These are phyloP conservation scores for Poecilia gillii DNA, from an alignment of 2,797 vertebrate species.

Conservation along the genomic window DNA sequence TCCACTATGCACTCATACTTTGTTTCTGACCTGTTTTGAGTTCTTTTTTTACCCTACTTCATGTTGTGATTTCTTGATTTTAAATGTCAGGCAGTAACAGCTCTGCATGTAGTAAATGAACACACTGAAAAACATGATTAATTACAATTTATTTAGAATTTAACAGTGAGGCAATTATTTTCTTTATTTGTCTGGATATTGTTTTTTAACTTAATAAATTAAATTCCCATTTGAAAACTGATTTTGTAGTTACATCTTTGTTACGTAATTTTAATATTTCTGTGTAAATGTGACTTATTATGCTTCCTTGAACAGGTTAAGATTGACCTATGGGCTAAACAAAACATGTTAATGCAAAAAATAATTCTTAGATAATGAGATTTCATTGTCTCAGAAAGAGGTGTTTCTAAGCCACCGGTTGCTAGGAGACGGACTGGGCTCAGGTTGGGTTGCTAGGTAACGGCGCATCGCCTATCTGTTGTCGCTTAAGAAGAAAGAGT, in stretches of 20 bases:
- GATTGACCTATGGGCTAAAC: too few species aligned
- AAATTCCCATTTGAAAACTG: background rate
- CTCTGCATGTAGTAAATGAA: background rate
- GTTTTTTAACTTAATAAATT: background rate
- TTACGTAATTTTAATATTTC: too few species aligned
- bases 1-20: background rate
- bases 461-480: too few species aligned
- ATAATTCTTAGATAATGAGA: too few species aligned
- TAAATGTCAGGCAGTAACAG: background rate
- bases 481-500: too few species aligned
- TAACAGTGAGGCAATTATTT: background rate
- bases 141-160: background rate
- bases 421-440: too few species aligned
- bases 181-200: background rate
- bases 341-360: too few species aligned
- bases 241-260: background rate
- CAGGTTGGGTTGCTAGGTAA: too few species aligned
- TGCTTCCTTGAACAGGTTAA: too few species aligned
- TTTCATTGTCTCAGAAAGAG: too few species aligned
- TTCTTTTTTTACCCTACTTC: background rate
- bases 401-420: too few species aligned
- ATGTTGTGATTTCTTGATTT: background rate
- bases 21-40: background rate
- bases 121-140: background rate
- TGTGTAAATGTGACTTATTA: background rate